Conservation (phyloP, 2,888 invertebrate species). For the Pristionchus mayeri region DNA sequence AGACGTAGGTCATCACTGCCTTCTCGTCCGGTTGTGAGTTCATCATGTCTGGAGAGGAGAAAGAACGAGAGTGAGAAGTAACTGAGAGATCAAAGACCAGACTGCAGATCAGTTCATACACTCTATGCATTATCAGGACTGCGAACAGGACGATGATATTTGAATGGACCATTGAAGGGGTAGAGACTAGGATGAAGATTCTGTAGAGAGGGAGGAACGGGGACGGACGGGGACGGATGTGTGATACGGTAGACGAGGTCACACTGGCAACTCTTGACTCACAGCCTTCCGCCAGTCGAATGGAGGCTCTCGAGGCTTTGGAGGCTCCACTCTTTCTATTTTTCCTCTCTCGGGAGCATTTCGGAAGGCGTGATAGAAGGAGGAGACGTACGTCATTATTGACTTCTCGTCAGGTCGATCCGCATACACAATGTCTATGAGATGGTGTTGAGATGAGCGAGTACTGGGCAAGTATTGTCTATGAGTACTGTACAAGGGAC, state of each 20-base stretch:
- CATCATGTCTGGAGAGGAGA: conserved; percentile 85
- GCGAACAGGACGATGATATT: neutral
- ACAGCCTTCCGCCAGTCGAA: conserved; percentile 69
- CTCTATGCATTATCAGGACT: neutral
- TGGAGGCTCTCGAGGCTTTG: conserved; percentile 57
- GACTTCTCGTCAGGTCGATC: conserved; percentile 99
- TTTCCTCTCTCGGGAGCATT: conserved; percentile 58
- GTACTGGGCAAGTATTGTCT: neutral
- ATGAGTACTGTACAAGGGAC: too few relatives aligned
- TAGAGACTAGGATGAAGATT: neutral
- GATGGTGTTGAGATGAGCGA: neutral
- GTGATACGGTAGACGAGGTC: conserved; percentile 32
- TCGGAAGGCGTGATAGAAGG: conserved; percentile 98
- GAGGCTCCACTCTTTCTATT: conserved; percentile 84
- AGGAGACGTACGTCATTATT: conserved; percentile 99
- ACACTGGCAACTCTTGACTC: conserved; percentile 50
- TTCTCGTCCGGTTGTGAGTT: conserved; percentile 99
- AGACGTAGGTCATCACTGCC: conserved; percentile 99
- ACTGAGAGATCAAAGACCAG: neutral
- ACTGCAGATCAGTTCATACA: neutral
- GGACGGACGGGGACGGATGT: too few relatives aligned
- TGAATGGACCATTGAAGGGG: neutral
- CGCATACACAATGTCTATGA: conserved; percentile 98
- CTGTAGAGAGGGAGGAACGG: neutral
- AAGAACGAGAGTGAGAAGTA: neutral